A percentile compares a stretch with the other conserved stretches of the same genome.
Evolutionary conservation across 2,888 invertebrate genomes (phyloP).

Genomic region (Strigamia crassipes): DNA sequence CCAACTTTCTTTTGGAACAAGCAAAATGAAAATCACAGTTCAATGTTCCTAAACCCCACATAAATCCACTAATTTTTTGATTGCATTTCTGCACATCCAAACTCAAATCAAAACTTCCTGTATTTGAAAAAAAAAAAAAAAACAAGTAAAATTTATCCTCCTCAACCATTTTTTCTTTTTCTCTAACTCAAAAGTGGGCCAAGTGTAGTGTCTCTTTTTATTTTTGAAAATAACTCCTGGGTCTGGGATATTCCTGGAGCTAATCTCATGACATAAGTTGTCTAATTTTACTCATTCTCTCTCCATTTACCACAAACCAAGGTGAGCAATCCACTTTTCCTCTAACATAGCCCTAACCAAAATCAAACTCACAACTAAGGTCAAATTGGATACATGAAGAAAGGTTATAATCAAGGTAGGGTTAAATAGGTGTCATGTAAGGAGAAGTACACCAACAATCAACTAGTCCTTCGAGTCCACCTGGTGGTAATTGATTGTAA

Average conservation of each 20-base stretch:
- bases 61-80: slow-evolving; percentile 4
- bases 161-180: not conserved
- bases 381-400: not conserved
- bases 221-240: slow-evolving; percentile 20
- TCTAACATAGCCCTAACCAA: not conserved
- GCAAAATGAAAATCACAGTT: not conserved
- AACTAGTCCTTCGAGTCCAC: too few relatives aligned
- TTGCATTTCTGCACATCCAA: slow-evolving; percentile 17
- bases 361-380: not conserved
- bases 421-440: too few relatives aligned
- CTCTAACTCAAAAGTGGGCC: not conserved
- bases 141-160: not conserved
- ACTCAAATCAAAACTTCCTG: not conserved
- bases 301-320: not conserved
- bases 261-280: not conserved
- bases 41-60: not conserved
- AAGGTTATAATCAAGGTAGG: too few relatives aligned
- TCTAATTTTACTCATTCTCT: not conserved
- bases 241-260: slow-evolving; percentile 23
- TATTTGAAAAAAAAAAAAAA: not conserved
- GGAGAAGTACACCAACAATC: too few relatives aligned
- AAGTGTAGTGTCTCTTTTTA: not conserved
- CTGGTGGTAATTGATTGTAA: too few relatives aligned
- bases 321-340: not conserved
- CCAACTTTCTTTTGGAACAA: not conserved